Evolutionary conservation across 2,888 invertebrate genomes (phyloP).

Genomic region (Andricus quercusramuli): DNA sequence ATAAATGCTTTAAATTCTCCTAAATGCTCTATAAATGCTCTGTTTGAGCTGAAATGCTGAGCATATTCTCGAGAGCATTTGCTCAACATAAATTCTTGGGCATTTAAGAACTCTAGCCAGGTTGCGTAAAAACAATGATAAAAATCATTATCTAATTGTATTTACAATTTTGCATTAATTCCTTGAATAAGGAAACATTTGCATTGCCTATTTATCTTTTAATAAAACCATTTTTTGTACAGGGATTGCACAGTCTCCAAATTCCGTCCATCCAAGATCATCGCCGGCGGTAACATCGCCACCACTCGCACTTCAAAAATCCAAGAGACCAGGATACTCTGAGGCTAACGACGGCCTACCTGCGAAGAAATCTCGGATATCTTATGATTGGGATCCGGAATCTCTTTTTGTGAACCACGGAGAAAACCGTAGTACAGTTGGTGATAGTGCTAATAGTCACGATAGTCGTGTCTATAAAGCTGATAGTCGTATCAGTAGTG

Average conservation of each 20-base stretch:
- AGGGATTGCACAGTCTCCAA: slow-evolving; percentile 89
- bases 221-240: slow-evolving; percentile 9
- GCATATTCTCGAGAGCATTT: too few relatives aligned
- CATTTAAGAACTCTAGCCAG: too few relatives aligned
- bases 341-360: slow-evolving; percentile 82
- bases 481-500: slow-evolving; percentile 52
- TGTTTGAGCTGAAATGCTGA: too few relatives aligned
- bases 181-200: too few relatives aligned
- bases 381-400: slow-evolving; percentile 87
- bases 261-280: slow-evolving; percentile 86
- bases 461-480: slow-evolving; percentile 52
- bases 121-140: too few relatives aligned
- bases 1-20: too few relatives aligned
- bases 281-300: slow-evolving; percentile 81
- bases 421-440: slow-evolving; percentile 66
- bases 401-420: slow-evolving; percentile 66
- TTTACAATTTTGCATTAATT: too few relatives aligned
- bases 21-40: too few relatives aligned
- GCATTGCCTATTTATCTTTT: not conserved
- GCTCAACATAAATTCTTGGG: too few relatives aligned
- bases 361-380: slow-evolving; percentile 91
- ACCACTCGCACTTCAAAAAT: slow-evolving; percentile 80
- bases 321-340: slow-evolving; percentile 83
- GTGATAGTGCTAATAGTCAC: slow-evolving; percentile 55
- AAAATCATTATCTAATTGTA: too few relatives aligned